These are phyloP conservation scores for Coelopa pilipes DNA, from an alignment of 2,888 invertebrate genomes.

Conservation along the genomic window DNA sequence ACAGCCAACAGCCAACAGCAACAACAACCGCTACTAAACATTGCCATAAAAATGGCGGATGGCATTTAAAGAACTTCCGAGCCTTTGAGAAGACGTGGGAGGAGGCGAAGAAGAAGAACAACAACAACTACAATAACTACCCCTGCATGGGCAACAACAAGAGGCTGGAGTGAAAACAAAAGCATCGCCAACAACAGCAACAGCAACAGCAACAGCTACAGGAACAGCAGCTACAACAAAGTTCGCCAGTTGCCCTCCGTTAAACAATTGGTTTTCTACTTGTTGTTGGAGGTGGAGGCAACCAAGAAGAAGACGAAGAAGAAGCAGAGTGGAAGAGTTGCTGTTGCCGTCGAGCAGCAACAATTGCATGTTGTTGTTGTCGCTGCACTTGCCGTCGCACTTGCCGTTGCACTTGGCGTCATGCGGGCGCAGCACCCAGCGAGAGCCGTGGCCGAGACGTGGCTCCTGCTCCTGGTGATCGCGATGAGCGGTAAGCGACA, in stretches of 20 bases:
- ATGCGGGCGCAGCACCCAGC: constrained; percentile 44
- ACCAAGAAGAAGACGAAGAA: constrained; percentile 23
- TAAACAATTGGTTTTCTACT: neutral
- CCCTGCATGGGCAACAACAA: neutral
- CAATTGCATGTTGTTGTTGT: constrained; percentile 39
- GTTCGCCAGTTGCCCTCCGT: too few species aligned
- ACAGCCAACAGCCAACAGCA: neutral
- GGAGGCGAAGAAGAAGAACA: too few species aligned
- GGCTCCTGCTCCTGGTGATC: constrained; percentile 56
- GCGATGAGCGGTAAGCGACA: constrained; percentile 58
- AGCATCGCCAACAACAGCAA: neutral
- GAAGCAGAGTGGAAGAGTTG: constrained; percentile 11
- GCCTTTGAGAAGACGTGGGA: neutral
- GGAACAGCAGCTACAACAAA: neutral
- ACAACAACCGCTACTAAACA: neutral
- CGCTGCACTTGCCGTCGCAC: constrained; percentile 45
- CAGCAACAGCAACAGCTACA: too few species aligned
- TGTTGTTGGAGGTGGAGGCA: neutral
- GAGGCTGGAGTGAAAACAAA: too few species aligned
- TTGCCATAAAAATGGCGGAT: constrained; percentile 19
- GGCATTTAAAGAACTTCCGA: constrained; percentile 33
- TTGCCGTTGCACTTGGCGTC: constrained; percentile 44
- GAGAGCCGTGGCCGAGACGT: constrained; percentile 50
- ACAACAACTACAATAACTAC: too few species aligned
- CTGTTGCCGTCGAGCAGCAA: constrained; percentile 43